Percentiles rank a stretch among this genome's conserved stretches.
Conservation (phyloP, 2,797 vertebrate genomes). For the Pantherophis vulpinus region DNA sequence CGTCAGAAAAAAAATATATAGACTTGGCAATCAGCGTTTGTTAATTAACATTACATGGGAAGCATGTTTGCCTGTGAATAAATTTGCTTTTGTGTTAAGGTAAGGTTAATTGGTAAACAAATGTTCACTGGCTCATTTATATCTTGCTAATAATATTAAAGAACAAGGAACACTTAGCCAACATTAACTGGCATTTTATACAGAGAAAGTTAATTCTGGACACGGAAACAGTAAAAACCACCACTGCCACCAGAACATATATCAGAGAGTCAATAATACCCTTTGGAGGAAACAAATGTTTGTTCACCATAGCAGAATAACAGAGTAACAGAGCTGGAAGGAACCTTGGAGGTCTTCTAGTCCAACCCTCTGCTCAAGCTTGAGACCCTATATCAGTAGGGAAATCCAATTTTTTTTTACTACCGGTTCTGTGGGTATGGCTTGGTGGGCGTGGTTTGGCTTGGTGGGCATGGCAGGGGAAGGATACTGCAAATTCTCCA, state of each 20-base stretch:
- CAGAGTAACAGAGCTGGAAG: not conserved
- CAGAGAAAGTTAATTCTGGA: not conserved
- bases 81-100: slow-evolving; percentile 3
- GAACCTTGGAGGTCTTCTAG: not conserved
- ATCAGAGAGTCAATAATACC: not conserved
- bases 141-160: slow-evolving; percentile 11
- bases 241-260: not conserved
- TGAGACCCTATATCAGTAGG: not conserved
- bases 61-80: not conserved
- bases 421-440: too few species aligned
- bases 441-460: too few species aligned
- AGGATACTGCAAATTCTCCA: too few species aligned
- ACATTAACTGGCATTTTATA: not conserved
- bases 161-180: not conserved
- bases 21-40: not conserved
- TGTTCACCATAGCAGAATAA: not conserved
- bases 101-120: slow-evolving; percentile 35
- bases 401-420: too few species aligned
- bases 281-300: not conserved
- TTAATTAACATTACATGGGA: not conserved
- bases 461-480: too few species aligned
- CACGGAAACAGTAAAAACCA: not conserved
- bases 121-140: slow-evolving; percentile 29
- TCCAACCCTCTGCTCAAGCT: not conserved
- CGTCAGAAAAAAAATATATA: not conserved